Percentiles rank a stretch among this genome's conserved stretches.
phyloP scores from a whole-genome alignment of 2,797 vertebrate species.

The Cygnus olor region DNA sequence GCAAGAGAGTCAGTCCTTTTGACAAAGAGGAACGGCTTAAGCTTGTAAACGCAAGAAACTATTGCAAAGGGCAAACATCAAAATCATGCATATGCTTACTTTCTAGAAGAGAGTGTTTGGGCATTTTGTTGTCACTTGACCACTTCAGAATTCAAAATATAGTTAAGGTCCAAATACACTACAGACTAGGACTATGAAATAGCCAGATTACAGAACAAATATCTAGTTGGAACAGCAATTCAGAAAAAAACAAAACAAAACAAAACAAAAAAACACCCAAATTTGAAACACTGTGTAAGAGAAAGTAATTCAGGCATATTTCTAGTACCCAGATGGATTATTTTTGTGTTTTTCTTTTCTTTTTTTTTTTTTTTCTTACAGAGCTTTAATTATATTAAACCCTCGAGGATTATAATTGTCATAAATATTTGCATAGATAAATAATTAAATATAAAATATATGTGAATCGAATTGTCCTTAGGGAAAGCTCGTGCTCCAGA shows the following conservation, averaged over 20 bases:
- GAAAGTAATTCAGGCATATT: neutral
- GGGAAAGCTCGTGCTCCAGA: conserved; percentile 24
- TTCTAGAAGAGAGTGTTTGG: neutral
- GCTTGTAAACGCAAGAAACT: neutral
- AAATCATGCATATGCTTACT: neutral
- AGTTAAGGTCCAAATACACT: neutral
- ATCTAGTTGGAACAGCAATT: neutral
- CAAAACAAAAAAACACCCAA: neutral
- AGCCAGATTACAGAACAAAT: neutral
- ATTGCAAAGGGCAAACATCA: neutral
- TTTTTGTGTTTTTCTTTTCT: neutral
- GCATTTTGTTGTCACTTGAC: neutral
- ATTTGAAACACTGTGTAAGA: neutral
- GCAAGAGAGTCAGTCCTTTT: neutral
- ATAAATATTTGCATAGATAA: conserved; percentile 60
- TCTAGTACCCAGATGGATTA: neutral
- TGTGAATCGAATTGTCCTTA: conserved; percentile 17
- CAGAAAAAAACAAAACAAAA: neutral
- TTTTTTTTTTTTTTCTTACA: neutral
- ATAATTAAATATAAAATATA: conserved; percentile 53
- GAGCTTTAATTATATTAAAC: conserved; percentile 15
- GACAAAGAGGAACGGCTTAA: neutral
- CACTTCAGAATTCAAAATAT: neutral
- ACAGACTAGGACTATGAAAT: neutral
- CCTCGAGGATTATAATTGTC: neutral